Percentiles rank a stretch among this genome's conserved stretches.
Conservation (phyloP, 1,140 invertebrate species). For the Harlomillsia oculata region DNA sequence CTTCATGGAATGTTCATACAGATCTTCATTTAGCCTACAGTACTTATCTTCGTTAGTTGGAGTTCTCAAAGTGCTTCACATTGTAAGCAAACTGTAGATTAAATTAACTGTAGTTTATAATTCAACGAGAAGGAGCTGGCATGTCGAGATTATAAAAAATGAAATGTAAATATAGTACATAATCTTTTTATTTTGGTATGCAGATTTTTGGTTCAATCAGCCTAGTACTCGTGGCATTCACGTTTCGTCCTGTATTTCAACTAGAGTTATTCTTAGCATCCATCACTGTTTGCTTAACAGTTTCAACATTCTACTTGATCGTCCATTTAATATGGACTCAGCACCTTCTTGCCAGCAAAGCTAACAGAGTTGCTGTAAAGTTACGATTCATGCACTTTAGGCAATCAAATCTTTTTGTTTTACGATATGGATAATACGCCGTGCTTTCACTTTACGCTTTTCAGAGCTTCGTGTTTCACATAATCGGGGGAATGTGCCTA, state of each 20-base stretch:
- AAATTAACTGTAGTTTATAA: no score
- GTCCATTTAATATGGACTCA: not conserved
- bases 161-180: no score
- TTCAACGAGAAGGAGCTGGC: no score
- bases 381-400: no score
- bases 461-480: slow-evolving; percentile 14
- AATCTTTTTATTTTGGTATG: not conserved
- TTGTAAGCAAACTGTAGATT: no score
- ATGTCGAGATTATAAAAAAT: no score
- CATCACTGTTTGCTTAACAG: not conserved
- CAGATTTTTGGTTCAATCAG: slow-evolving; percentile 17
- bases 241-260: slow-evolving; percentile 8
- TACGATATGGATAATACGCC: not conserved
- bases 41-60: no score
- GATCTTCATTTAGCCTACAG: no score
- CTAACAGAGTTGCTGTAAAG: slow-evolving; percentile 3
- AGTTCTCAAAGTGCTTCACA: no score
- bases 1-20: no score
- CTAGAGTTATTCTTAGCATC: slow-evolving; percentile 8
- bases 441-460: not conserved
- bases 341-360: not conserved
- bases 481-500: slow-evolving; percentile 8
- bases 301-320: slow-evolving; percentile 3
- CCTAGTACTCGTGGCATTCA: not conserved
- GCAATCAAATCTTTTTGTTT: not conserved